phyloP scores from a whole-genome alignment of 2,888 invertebrate species.

The Bedellia somnulentella region DNA sequence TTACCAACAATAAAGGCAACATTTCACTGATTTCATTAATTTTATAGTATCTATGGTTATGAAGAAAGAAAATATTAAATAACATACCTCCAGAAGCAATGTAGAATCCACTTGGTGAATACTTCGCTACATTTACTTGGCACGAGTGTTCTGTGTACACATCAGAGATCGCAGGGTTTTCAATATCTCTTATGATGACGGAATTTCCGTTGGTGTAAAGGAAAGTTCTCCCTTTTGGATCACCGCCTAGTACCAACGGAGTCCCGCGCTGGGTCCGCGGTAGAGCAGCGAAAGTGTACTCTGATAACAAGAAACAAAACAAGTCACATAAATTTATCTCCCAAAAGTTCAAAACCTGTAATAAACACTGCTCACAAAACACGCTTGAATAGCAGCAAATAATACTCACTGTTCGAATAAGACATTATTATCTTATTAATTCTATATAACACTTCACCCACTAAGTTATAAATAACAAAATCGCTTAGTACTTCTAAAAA shows the following conservation, averaged over 20 bases:
- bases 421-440: slow-evolving; percentile 38
- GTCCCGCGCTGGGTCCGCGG: slow-evolving; percentile 94
- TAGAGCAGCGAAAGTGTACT: slow-evolving; percentile 88
- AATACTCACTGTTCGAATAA: slow-evolving; percentile 51
- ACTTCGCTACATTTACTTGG: slow-evolving; percentile 94
- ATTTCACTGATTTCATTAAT: no score
- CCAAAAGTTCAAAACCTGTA: neutral
- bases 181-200: slow-evolving; percentile 95
- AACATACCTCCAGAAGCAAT: slow-evolving; percentile 93
- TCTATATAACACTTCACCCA: slow-evolving; percentile 24
- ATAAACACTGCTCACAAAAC: neutral
- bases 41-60: no score
- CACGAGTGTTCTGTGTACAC: slow-evolving; percentile 97
- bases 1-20: no score
- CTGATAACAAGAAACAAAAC: slow-evolving; percentile 42
- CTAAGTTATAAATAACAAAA: slow-evolving; percentile 25
- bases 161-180: slow-evolving; percentile 92
- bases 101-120: slow-evolving; percentile 97
- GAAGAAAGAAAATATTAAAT: no score
- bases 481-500: no score
- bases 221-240: slow-evolving; percentile 96
- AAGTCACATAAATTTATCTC: slow-evolving; percentile 1
- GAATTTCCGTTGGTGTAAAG: slow-evolving; percentile 97
- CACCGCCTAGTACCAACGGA: slow-evolving; percentile 91
- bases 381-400: slow-evolving; percentile 10